phyloP scores from a whole-genome alignment of 2,797 vertebrate species.

The Scarus forsteni region DNA sequence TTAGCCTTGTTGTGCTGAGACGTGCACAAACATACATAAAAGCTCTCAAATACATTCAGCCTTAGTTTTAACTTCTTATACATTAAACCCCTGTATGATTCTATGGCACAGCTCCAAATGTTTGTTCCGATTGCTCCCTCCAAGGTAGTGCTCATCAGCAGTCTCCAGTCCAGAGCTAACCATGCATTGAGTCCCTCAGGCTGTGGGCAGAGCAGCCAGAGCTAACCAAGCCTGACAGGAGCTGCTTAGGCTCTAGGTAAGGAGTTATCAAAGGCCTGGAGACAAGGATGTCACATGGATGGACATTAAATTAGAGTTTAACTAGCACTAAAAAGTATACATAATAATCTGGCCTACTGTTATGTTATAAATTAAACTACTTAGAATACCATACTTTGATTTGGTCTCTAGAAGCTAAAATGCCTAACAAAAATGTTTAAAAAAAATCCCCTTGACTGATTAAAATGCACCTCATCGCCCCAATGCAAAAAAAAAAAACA shows the following conservation, averaged over 20 bases:
- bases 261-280: constrained; percentile 56
- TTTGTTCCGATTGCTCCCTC: constrained; percentile 63
- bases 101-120: constrained; percentile 58
- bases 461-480: constrained; percentile 40
- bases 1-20: constrained; percentile 33
- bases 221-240: constrained; percentile 78
- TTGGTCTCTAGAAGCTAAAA: constrained; percentile 14
- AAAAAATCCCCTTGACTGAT: constrained; percentile 28
- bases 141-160: constrained; percentile 64
- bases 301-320: constrained; percentile 40
- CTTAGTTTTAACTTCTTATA: constrained; percentile 16
- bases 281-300: constrained; percentile 50
- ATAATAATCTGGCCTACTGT: constrained; percentile 22
- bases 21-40: constrained; percentile 16
- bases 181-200: constrained; percentile 70
- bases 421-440: constrained; percentile 20
- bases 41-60: constrained; percentile 19
- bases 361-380: constrained; percentile 5
- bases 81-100: constrained; percentile 26
- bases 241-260: constrained; percentile 71
- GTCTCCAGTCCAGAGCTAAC: constrained; percentile 65
- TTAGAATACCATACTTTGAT: not conserved
- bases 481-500: constrained; percentile 15
- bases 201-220: constrained; percentile 68
- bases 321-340: constrained; percentile 17